phyloP scores from a whole-genome alignment of 2,888 invertebrate genomes.

The Gortyna flavago region DNA sequence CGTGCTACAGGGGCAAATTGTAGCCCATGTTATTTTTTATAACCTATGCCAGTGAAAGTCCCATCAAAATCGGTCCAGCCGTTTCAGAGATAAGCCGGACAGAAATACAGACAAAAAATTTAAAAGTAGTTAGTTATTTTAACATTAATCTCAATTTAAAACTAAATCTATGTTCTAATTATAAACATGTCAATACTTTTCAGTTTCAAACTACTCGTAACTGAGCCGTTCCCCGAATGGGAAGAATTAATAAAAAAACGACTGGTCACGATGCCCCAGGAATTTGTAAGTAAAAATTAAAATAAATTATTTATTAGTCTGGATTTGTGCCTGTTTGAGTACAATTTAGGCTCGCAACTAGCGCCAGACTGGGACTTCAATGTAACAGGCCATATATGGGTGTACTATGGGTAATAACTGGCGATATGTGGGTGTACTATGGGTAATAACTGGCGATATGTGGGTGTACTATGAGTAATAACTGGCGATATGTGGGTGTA shows the following conservation, averaged over 20 bases:
- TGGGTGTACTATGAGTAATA: too few species aligned
- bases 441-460: too few species aligned
- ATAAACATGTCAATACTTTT: neutral
- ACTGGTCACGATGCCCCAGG: slow-evolving; percentile 74
- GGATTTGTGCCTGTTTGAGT: too few species aligned
- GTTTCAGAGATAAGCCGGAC: neutral
- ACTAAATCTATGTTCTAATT: slow-evolving; percentile 2
- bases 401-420: too few species aligned
- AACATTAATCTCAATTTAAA: neutral
- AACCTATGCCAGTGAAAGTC: neutral
- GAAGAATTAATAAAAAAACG: slow-evolving; percentile 71
- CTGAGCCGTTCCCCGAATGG: slow-evolving; percentile 74
- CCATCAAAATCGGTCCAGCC: neutral
- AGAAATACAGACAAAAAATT: too few species aligned
- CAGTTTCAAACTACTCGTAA: slow-evolving; percentile 30
- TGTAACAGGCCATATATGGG: too few species aligned
- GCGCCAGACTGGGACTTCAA: too few species aligned
- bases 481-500: too few species aligned
- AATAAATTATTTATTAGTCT: neutral
- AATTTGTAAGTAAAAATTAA: slow-evolving; percentile 77
- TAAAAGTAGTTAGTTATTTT: neutral
- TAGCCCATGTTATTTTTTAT: neutral
- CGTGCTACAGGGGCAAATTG: neutral
- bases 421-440: too few species aligned
- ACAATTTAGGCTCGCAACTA: too few species aligned